These are phyloP conservation scores for Actinia tenebrosa DNA, from an alignment of 64 coral and sea anemone species.

Conservation along the genomic window DNA sequence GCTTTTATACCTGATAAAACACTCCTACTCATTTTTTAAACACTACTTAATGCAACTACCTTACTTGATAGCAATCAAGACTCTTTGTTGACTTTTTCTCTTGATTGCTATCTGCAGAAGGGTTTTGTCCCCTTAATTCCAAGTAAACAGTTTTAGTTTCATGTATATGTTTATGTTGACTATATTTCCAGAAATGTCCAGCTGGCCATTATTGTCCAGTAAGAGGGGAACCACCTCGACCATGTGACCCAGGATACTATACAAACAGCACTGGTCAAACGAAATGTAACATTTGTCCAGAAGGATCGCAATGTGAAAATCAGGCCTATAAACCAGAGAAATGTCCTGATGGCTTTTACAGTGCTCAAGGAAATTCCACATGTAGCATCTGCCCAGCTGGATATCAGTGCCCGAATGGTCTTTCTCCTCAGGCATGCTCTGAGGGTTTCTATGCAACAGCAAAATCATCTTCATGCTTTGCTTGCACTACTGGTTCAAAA, in stretches of 20 bases:
- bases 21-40: too few species aligned
- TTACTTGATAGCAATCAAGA: too few species aligned
- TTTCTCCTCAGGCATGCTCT: slow-evolving; percentile 51
- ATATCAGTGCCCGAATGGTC: slow-evolving; percentile 70
- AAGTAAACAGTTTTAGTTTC: not conserved
- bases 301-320: slow-evolving; percentile 73
- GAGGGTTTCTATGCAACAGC: slow-evolving; percentile 34
- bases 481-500: slow-evolving; percentile 60
- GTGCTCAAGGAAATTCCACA: slow-evolving; percentile 66
- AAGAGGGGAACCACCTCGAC: slow-evolving; percentile 47
- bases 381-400: slow-evolving; percentile 79
- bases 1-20: too few species aligned
- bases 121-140: too few species aligned
- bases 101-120: too few species aligned
- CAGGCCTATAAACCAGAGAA: slow-evolving; percentile 64
- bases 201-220: slow-evolving; percentile 67
- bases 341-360: slow-evolving; percentile 66
- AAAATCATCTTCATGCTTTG: slow-evolving; percentile 44
- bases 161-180: not conserved
- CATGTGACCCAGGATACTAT: slow-evolving; percentile 91
- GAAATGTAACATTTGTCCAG: slow-evolving; percentile 87
- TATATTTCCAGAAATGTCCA: slow-evolving; percentile 67
- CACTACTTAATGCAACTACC: too few species aligned
- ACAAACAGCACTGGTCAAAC: slow-evolving; percentile 68
- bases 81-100: too few species aligned